phyloP scores from a whole-genome alignment of 2,113 vertebrate species.

The Synchiropus splendidus region DNA sequence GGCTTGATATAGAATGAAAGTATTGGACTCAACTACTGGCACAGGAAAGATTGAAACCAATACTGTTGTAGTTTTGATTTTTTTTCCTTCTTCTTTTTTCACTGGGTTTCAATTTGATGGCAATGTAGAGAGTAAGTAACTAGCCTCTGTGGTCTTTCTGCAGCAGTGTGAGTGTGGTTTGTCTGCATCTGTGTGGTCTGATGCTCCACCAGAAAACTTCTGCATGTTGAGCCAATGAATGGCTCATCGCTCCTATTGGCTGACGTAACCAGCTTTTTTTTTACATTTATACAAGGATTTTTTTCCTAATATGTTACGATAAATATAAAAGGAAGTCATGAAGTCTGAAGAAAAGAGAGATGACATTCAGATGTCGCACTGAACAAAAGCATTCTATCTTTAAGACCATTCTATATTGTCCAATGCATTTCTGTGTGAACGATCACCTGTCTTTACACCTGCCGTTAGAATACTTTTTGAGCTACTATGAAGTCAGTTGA shows the following conservation, averaged over 20 bases:
- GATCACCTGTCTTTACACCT: too few species aligned
- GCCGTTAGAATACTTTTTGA: too few species aligned
- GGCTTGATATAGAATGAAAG: neutral
- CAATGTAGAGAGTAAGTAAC: constrained; percentile 74
- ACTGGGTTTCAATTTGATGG: constrained; percentile 63
- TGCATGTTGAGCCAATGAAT: constrained; percentile 51
- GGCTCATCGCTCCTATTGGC: constrained; percentile 42
- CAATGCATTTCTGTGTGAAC: too few species aligned
- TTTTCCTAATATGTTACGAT: too few species aligned
- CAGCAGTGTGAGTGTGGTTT: constrained; percentile 42
- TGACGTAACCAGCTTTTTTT: constrained; percentile 23
- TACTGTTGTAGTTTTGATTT: too few species aligned
- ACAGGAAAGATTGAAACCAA: neutral
- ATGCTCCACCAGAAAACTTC: constrained; percentile 40
- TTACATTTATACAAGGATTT: too few species aligned
- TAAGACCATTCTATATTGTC: too few species aligned
- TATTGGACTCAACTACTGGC: neutral
- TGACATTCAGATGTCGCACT: too few species aligned
- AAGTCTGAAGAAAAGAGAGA: too few species aligned
- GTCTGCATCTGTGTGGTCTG: constrained; percentile 48
- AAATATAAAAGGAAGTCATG: too few species aligned
- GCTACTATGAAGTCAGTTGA: too few species aligned
- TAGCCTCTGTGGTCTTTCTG: constrained; percentile 36
- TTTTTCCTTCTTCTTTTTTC: constrained; percentile 44
- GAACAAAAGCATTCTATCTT: too few species aligned